phyloP scores from a whole-genome alignment of 2,113 vertebrate genomes.

The Hydropotes inermis region DNA sequence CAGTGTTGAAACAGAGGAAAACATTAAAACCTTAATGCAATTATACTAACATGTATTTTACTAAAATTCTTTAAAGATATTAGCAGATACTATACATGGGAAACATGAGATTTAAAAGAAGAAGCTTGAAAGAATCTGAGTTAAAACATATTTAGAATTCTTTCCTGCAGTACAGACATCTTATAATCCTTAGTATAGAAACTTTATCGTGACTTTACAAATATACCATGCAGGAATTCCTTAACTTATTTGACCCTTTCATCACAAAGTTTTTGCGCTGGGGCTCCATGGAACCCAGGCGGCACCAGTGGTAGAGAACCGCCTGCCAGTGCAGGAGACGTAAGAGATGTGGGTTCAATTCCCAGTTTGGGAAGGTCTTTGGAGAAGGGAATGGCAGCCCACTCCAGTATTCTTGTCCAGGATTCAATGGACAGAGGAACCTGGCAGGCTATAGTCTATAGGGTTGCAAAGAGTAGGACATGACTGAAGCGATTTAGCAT shows the following conservation, averaged over 20 bases:
- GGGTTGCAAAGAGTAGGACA: fast-evolving
- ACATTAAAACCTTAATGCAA: not conserved
- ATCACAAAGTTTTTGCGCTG: not conserved
- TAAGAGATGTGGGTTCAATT: not conserved
- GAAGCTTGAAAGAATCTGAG: not conserved
- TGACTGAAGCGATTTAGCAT: not conserved
- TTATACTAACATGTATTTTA: not conserved
- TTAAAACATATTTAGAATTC: not conserved
- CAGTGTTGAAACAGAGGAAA: not conserved
- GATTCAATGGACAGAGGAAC: not conserved
- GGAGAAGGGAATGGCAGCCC: not conserved
- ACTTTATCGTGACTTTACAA: not conserved
- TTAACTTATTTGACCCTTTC: not conserved
- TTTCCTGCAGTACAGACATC: not conserved
- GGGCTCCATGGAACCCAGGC: not conserved
- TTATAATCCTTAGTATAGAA: not conserved
- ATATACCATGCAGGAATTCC: not conserved
- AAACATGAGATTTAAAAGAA: not conserved
- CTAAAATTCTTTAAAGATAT: not conserved
- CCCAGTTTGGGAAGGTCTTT: not conserved
- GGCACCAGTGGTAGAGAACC: not conserved
- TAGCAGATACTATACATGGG: not conserved
- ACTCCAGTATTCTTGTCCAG: not conserved
- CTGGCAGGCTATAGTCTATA: not conserved
- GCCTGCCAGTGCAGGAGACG: not conserved